Conservation (phyloP, 2,113 vertebrate genomes). For the Paracanthobrama guichenoti region DNA sequence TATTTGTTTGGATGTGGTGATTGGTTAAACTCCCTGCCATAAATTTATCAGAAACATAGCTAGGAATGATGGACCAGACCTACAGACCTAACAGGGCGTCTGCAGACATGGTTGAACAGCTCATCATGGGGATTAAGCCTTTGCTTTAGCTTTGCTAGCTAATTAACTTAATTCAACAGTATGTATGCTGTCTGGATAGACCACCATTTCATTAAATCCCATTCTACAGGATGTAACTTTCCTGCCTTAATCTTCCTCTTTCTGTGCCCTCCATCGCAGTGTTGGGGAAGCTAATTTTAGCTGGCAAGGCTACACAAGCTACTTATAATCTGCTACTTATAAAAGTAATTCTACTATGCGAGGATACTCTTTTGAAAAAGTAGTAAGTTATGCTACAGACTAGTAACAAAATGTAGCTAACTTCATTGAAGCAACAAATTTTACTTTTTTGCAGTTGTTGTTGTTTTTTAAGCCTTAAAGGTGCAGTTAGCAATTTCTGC, state of each 20-base stretch:
- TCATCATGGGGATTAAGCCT: slow-evolving; percentile 9
- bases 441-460: neutral
- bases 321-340: neutral
- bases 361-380: neutral
- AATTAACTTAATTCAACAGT: slow-evolving; percentile 18
- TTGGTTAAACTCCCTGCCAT: neutral
- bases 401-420: neutral
- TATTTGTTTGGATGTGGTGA: slow-evolving; percentile 8
- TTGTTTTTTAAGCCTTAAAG: neutral
- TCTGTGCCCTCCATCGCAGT: neutral
- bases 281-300: neutral
- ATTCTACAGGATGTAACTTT: neutral
- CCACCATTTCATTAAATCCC: slow-evolving; percentile 22
- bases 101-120: neutral
- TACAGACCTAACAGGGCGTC: neutral
- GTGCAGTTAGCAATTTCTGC: no score
- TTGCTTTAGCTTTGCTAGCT: slow-evolving; percentile 18
- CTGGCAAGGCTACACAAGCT: neutral
- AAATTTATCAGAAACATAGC: neutral
- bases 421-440: neutral
- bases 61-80: neutral
- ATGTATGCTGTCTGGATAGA: neutral
- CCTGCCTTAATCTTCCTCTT: neutral
- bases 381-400: neutral
- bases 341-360: neutral